Base-by-base conservation (phyloP, 2,113 vertebrate genomes). In the Phalacrocorax pelagicus region DNA sequence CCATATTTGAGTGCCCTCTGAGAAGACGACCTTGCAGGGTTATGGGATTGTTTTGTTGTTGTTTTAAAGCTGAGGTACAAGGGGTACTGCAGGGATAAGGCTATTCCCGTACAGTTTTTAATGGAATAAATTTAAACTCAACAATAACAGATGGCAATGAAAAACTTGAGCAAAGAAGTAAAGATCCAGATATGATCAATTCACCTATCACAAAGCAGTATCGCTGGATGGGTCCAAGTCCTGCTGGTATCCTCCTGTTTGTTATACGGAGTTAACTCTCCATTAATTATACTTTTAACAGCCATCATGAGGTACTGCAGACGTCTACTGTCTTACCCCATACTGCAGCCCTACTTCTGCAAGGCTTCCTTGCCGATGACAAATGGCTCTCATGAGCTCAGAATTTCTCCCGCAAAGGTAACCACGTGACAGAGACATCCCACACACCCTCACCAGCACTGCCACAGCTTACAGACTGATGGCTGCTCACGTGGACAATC, bases 201-300 rank as follows among this genome's bases (percentile, higher is more conserved):
- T 74, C 63, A 49, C 38, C 29, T 67, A 38, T 9, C 2, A 75
- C 32, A 79, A 26, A 52, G 17, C 5, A 40, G 6, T 5, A 74
- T 9, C 0, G 0, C 15, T 67, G 10, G 14, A 52, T 1, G 1
- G 34, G 42, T 49, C 19, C 30, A 69, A 73, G 36, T 19, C 74
- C 57, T 88, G n/a, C 44, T 62, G 15, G 22, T 55, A 69, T 30
- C 21, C 70, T 86, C 44, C 29, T 49, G 5, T 72, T 57, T 61
- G 18, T 49, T 79, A 52, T 3, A 32, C 0, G 0, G 32, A 4
- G 8, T 49, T 69, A 93, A 61, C 1, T 54, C 44, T 66, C 23
- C 21, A 32, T 58, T 62, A 34, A 58, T 77, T 54, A 36, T 12
- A 24, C 20, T 47, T 92, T 10, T n/a, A 77, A 62, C 6, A 57